These are phyloP conservation scores for Herpailurus yagouaroundi DNA, from an alignment of 2,113 vertebrate genomes.

Conservation along the genomic window DNA sequence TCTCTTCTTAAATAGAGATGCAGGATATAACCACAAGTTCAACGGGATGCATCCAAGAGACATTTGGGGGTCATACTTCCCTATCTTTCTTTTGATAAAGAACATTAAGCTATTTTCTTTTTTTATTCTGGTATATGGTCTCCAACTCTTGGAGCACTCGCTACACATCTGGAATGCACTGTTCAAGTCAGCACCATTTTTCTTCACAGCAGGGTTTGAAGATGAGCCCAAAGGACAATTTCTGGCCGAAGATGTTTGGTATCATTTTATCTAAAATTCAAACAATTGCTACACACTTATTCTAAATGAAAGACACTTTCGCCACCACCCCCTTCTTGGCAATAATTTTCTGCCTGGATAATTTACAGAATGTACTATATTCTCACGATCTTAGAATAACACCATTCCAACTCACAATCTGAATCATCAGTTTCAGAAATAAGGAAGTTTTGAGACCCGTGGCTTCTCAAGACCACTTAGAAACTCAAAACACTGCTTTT, in stretches of 20 bases:
- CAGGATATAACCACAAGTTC: background rate
- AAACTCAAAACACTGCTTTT: background rate
- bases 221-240: background rate
- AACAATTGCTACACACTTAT: background rate
- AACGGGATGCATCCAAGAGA: background rate
- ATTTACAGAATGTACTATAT: background rate
- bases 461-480: background rate
- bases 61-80: background rate
- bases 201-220: background rate
- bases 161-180: background rate
- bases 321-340: background rate
- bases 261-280: constrained; percentile 22
- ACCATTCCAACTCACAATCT: background rate
- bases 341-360: background rate
- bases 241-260: background rate
- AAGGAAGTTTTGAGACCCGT: background rate
- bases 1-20: background rate
- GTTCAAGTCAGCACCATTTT: background rate
- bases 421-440: background rate
- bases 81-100: background rate
- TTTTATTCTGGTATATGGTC: background rate
- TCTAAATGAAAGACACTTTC: background rate
- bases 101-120: background rate
- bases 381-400: constrained; percentile 6
- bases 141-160: background rate